phyloP scores from a whole-genome alignment of 64 coral and sea anemone species.

The Cladopsammia gracilis region DNA sequence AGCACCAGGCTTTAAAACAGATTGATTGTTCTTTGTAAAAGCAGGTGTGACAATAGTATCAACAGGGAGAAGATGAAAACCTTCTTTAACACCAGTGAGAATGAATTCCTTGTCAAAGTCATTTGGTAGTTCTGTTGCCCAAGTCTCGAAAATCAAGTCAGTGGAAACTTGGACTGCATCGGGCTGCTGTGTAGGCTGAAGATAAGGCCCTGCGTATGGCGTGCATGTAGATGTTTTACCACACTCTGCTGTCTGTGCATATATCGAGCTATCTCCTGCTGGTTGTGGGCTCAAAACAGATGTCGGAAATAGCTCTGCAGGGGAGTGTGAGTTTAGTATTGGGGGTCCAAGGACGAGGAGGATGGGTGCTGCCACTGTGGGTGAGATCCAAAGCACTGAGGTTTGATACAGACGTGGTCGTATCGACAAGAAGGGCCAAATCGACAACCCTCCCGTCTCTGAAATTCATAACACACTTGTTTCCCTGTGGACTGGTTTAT shows the following conservation, averaged over 20 bases:
- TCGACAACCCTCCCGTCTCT: slow-evolving; percentile 15
- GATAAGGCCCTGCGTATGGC: slow-evolving; percentile 15
- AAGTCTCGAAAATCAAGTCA: slow-evolving; percentile 66
- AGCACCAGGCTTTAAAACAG: background rate
- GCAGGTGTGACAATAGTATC: slow-evolving; percentile 2
- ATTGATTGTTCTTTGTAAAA: slow-evolving; percentile 3
- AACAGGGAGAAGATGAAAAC: slow-evolving; percentile 23
- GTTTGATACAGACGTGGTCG: slow-evolving; percentile 31
- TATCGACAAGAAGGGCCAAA: slow-evolving; percentile 33
- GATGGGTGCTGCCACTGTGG: slow-evolving; percentile 36
- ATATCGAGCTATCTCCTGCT: slow-evolving; percentile 21
- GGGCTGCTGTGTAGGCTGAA: slow-evolving; percentile 43
- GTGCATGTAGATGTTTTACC: background rate
- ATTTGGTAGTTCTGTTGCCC: slow-evolving; percentile 58
- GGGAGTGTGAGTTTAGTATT: slow-evolving; percentile 44
- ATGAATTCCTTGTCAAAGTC: slow-evolving; percentile 57
- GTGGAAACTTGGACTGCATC: slow-evolving; percentile 70
- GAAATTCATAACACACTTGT: slow-evolving; percentile 57
- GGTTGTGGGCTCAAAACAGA: background rate
- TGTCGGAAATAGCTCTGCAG: slow-evolving; percentile 34
- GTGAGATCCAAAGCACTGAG: slow-evolving; percentile 34
- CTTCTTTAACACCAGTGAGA: slow-evolving; percentile 43
- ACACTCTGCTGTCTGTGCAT: slow-evolving; percentile 43
- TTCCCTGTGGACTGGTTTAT: slow-evolving; percentile 60
- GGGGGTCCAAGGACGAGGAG: background rate